A percentile compares a stretch with the other conserved stretches of the same genome.
These are phyloP conservation scores for Polydrusus tereticollis DNA, from an alignment of 2,888 invertebrate species.

Conservation along the genomic window DNA sequence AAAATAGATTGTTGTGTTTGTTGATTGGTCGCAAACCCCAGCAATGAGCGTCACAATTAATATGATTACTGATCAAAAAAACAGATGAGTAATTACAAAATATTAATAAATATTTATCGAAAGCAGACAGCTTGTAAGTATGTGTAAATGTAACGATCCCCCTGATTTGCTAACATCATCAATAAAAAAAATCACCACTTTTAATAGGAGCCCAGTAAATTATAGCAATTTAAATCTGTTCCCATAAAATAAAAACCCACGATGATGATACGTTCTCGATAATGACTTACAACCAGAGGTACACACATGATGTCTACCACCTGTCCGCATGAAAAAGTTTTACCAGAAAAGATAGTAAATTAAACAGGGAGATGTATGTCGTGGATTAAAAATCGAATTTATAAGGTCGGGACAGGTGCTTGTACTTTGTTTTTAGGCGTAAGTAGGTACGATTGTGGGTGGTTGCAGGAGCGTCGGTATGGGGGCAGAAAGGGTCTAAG, in stretches of 20 bases:
- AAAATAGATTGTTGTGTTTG: neutral
- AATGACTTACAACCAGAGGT: slow-evolving; percentile 27
- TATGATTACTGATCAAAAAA: too few species aligned
- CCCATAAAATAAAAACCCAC: slow-evolving; percentile 29
- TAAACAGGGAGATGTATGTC: slow-evolving; percentile 20
- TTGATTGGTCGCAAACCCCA: too few species aligned
- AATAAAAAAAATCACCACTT: slow-evolving; percentile 23
- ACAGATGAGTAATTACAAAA: too few species aligned
- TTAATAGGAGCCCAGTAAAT: slow-evolving; percentile 1
- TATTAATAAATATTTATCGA: too few species aligned
- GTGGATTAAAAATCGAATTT: slow-evolving; percentile 38
- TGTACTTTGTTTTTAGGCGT: slow-evolving; percentile 5
- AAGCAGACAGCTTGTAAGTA: too few species aligned
- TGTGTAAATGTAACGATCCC: neutral
- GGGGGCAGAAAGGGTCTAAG: neutral
- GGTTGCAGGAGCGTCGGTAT: neutral
- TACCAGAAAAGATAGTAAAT: slow-evolving; percentile 28
- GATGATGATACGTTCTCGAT: slow-evolving; percentile 31
- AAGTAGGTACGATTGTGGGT: slow-evolving; percentile 12
- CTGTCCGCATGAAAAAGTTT: slow-evolving; percentile 24
- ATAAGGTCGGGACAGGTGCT: slow-evolving; percentile 29
- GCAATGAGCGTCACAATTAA: too few species aligned
- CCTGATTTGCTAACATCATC: neutral
- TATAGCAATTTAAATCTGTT: slow-evolving; percentile 38
- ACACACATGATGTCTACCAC: slow-evolving; percentile 23